A percentile compares a stretch with the other conserved stretches of the same genome.
Evolutionary conservation across 2,113 vertebrate species (phyloP).

Genomic region (Triplophysa tibetana): DNA sequence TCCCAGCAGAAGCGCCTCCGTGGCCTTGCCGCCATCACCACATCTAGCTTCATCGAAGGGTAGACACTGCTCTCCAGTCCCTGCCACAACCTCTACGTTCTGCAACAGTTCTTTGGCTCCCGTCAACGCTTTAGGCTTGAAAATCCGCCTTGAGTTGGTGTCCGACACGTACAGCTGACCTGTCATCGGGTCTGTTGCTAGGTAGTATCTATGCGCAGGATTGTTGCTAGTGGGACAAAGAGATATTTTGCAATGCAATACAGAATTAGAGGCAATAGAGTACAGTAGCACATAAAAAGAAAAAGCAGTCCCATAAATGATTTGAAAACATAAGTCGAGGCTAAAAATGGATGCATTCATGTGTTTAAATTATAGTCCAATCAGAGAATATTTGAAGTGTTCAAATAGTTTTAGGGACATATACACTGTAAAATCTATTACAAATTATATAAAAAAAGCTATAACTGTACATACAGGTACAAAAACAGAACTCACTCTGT

Average conservation of each 20-base stretch:
- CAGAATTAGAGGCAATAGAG: not conserved
- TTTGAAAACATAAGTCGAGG: not conserved
- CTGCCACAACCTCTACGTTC: constrained; percentile 90
- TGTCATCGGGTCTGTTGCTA: constrained; percentile 91
- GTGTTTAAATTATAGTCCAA: too few species aligned
- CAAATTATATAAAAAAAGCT: too few species aligned
- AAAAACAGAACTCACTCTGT: not conserved
- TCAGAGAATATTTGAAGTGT: too few species aligned
- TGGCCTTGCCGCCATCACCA: constrained; percentile 94
- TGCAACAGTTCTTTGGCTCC: constrained; percentile 90
- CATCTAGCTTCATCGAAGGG: constrained; percentile 95
- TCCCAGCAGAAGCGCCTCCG: constrained; percentile 92
- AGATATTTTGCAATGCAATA: not conserved
- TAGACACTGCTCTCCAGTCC: constrained; percentile 94
- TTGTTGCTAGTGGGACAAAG: constrained; percentile 84
- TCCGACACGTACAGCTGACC: constrained; percentile 94
- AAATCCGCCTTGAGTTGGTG: constrained; percentile 93
- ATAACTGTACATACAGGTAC: too few species aligned
- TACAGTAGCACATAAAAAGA: not conserved
- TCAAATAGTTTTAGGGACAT: too few species aligned
- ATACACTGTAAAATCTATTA: not conserved
- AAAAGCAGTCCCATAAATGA: not conserved
- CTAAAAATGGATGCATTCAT: too few species aligned
- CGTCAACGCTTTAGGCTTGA: constrained; percentile 87
- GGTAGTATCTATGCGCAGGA: constrained; percentile 94